Base-by-base conservation (phyloP, 2,113 vertebrate species). In the Corythoichthys haematopterus region DNA sequence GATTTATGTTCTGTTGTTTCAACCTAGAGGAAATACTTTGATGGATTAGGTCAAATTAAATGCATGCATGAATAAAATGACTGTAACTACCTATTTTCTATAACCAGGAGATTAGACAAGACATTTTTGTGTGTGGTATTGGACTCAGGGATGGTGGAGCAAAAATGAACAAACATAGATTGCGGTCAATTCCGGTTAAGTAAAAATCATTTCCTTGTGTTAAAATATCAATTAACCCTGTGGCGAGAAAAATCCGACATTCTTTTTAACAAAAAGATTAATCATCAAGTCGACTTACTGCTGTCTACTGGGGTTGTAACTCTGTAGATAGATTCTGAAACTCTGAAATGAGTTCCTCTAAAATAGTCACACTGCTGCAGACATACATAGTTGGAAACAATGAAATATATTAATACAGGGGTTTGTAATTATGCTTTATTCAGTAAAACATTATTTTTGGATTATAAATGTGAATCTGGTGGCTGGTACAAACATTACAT, bases 201-300 rank as follows among this genome's bases (percentile, higher is more conserved):
- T 93, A 95, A 33, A 63, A 94, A 94, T 95, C 83, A 94, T 96
- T 95, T 96, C 92, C 92, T 90, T 89, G 93, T 74, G 93, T 91
- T 95, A 95, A 94, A 93, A 93, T 91, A 88, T 95, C 95, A 94
- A 95, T 96, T 96, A 98, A 95, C 94, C 93, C 88, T 84, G 89
- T 35, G 47, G 35, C n/a, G 92, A 87, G 88, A 93, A 91, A 94
- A 95, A 94, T 94, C 92, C 95, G 95, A 92, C 94, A 94, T 95
- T 94, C 94, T 94, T 93, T 87, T 91, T 91, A 92, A 92, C 91
- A 91, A 92, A 93, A 91, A 93, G 92, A 95, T 96, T 95, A 93
- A 89, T 95, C 93, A 95, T 95, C 92, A 91, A 86, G 93, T 89
- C 73, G 87, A 92, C 90, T 93, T 89, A 91, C 93, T 90, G 91